phyloP scores from a whole-genome alignment of 2,113 vertebrate genomes.

The Chrysemys picta region DNA sequence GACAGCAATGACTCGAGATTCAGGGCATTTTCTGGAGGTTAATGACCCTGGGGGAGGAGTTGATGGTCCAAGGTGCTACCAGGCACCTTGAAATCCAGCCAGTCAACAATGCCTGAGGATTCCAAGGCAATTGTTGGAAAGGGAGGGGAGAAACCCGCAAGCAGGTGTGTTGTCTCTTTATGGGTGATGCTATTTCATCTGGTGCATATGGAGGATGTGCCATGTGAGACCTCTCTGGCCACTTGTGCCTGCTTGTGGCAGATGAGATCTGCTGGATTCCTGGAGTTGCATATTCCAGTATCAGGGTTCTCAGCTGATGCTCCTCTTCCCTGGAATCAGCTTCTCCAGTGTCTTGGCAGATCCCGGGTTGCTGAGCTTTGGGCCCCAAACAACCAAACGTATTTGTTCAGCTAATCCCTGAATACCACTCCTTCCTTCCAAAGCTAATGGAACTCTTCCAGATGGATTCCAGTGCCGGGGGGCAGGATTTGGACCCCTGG shows the following conservation, averaged over 20 bases:
- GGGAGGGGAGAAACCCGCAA: background rate
- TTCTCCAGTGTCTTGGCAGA: background rate
- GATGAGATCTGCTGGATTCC: background rate
- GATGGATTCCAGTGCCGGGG: background rate
- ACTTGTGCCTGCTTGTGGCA: background rate
- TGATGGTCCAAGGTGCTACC: background rate
- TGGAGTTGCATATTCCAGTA: background rate
- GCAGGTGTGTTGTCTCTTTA: background rate
- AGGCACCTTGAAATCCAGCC: background rate
- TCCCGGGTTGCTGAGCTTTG: background rate
- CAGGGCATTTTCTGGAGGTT: background rate
- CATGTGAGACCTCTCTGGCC: background rate
- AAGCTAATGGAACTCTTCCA: no score
- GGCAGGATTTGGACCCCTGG: background rate
- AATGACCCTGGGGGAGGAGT: background rate
- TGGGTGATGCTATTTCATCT: background rate
- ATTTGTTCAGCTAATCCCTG: background rate
- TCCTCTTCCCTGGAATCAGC: background rate
- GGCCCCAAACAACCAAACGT: background rate
- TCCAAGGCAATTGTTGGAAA: background rate
- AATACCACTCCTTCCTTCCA: background rate
- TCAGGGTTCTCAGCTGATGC: background rate
- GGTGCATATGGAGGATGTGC: background rate
- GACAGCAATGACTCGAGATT: background rate
- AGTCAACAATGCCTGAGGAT: background rate